A percentile compares a stretch with the other conserved stretches of the same genome.
These are phyloP conservation scores for Asobara japonica DNA, from an alignment of 1,140 invertebrate genomes.

Conservation along the genomic window DNA sequence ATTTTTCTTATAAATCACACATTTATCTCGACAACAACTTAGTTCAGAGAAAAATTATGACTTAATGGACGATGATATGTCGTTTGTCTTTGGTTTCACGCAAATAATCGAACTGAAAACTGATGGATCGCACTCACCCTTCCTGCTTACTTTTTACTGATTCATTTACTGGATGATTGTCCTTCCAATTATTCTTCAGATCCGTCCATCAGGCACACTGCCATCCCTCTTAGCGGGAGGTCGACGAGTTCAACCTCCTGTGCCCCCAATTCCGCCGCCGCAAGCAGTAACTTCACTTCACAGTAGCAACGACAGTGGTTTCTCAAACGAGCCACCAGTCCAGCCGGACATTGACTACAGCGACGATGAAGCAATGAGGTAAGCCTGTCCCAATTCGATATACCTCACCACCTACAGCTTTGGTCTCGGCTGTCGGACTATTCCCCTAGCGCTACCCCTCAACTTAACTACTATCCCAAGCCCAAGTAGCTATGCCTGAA, in stretches of 20 bases:
- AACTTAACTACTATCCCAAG: neutral
- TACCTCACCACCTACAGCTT: slow-evolving; percentile 8
- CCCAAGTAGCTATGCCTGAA: slow-evolving; percentile 7
- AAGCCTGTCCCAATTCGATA: slow-evolving; percentile 49
- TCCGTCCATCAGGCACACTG: slow-evolving; percentile 64
- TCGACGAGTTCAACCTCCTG: slow-evolving; percentile 61
- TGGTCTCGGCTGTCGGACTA: slow-evolving; percentile 20
- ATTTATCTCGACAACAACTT: too few species aligned
- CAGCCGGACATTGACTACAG: slow-evolving; percentile 91
- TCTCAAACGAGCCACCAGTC: slow-evolving; percentile 88
- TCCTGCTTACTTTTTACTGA: too few species aligned
- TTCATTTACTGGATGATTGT: too few species aligned
- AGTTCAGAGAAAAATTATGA: too few species aligned
- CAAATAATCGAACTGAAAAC: too few species aligned
- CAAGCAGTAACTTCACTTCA: slow-evolving; percentile 78
- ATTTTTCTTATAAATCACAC: too few species aligned
- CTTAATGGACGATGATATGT: too few species aligned
- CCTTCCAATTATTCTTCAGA: slow-evolving; percentile 48
- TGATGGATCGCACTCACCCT: too few species aligned
- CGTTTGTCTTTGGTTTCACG: too few species aligned
- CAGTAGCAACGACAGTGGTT: slow-evolving; percentile 91
- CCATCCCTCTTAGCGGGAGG: slow-evolving; percentile 59
- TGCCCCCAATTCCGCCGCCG: slow-evolving; percentile 66
- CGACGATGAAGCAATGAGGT: slow-evolving; percentile 87
- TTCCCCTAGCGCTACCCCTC: neutral